Evolutionary conservation across 2,113 vertebrate genomes (phyloP).

Genomic region (Misgurnus mizolepis): DNA sequence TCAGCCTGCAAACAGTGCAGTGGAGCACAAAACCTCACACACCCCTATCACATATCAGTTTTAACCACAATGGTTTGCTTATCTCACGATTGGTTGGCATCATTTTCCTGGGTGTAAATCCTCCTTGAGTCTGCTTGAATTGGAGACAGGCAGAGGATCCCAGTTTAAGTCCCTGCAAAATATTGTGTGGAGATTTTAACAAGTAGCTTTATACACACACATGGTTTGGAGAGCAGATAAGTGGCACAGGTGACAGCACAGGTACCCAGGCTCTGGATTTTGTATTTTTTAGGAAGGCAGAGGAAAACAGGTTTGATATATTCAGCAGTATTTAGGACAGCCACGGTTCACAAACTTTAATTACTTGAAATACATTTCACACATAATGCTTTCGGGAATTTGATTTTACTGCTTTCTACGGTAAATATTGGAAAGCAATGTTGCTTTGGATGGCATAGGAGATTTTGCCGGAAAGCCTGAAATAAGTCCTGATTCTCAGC

Average conservation of each 20-base stretch:
- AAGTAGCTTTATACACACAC: not conserved
- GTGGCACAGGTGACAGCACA: too few species aligned
- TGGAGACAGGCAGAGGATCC: not conserved
- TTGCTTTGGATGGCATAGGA: conserved; percentile 59
- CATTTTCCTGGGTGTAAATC: not conserved
- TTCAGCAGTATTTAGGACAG: conserved; percentile 53
- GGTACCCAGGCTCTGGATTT: not conserved
- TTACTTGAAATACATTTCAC: conserved; percentile 62
- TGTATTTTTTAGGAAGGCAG: not conserved
- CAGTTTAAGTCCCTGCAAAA: not conserved
- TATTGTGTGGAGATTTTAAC: not conserved
- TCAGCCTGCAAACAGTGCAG: not conserved
- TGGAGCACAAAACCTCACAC: not conserved
- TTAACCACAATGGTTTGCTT: not conserved
- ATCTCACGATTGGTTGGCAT: not conserved
- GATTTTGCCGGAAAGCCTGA: conserved; percentile 62
- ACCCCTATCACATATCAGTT: not conserved
- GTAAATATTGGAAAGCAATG: conserved; percentile 51
- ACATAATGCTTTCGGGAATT: conserved; percentile 58
- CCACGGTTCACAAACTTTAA: conserved; percentile 68
- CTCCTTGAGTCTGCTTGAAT: not conserved
- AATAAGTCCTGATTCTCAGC: conserved; percentile 62
- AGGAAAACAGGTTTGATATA: conserved; percentile 36
- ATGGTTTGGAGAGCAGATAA: not conserved
- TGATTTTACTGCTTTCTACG: conserved; percentile 54